Conservation (phyloP, 2,797 vertebrate genomes). For the Telmatherina bonti region DNA sequence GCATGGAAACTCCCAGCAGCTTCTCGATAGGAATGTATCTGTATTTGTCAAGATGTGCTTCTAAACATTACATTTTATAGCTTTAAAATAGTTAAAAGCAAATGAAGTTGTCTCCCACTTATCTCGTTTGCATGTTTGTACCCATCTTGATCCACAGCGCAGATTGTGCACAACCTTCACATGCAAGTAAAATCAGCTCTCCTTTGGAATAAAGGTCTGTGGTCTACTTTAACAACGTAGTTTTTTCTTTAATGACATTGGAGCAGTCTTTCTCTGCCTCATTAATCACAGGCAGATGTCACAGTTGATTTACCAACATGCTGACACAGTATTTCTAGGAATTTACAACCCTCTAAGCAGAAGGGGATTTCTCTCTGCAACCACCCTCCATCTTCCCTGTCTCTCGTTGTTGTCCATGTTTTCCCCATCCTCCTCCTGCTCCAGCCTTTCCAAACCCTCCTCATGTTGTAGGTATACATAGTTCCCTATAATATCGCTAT, state of each 20-base stretch:
- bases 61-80: not conserved
- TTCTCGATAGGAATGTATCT: no score
- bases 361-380: constrained; percentile 39
- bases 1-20: no score
- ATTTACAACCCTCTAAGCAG: constrained; percentile 51
- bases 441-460: not conserved
- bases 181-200: not conserved
- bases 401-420: constrained; percentile 17
- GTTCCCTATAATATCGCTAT: not conserved
- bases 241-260: constrained; percentile 62
- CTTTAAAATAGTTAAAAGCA: not conserved
- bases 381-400: constrained; percentile 13
- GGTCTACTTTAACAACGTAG: constrained; percentile 60
- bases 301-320: constrained; percentile 43
- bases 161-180: not conserved
- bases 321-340: constrained; percentile 67
- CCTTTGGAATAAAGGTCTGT: constrained; percentile 42
- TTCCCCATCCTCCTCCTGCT: not conserved
- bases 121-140: no score
- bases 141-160: no score
- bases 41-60: no score
- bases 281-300: constrained; percentile 71
- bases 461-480: not conserved
- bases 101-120: no score
- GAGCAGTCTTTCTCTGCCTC: constrained; percentile 56